These are phyloP conservation scores for Trachops cirrhosus DNA, from an alignment of 2,797 vertebrate species.

Conservation along the genomic window DNA sequence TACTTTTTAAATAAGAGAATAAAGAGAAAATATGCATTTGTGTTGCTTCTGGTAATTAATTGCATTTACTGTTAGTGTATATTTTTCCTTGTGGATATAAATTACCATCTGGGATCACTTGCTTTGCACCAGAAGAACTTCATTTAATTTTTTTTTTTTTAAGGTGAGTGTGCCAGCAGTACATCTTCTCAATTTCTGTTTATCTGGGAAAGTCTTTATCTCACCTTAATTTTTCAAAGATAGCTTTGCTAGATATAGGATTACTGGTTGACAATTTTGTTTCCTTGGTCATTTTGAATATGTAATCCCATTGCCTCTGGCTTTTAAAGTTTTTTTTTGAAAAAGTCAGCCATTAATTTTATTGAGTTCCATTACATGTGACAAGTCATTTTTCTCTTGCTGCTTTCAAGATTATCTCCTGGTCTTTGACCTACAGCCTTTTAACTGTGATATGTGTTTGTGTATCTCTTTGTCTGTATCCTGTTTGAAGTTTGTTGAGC, in stretches of 20 bases:
- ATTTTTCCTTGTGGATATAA: neutral
- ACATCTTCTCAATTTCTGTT: neutral
- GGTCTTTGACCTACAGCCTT: neutral
- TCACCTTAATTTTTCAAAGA: neutral
- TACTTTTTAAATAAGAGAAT: neutral
- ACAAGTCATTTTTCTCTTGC: neutral
- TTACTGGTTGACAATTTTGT: neutral
- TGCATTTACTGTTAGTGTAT: neutral
- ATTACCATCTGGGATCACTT: neutral
- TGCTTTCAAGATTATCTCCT: neutral
- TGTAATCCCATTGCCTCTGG: neutral
- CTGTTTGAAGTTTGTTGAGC: neutral
- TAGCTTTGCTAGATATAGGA: neutral
- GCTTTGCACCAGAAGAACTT: neutral
- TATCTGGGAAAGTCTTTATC: neutral
- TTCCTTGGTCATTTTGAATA: neutral
- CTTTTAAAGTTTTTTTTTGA: neutral
- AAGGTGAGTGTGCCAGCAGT: neutral
- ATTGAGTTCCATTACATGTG: neutral
- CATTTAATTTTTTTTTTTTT: neutral
- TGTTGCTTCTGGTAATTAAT: neutral
- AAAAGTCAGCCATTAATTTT: neutral
- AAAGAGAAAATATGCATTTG: neutral
- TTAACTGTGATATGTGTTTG: neutral
- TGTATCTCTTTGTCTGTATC: neutral